These are phyloP conservation scores for Aphelocoma coerulescens DNA, from an alignment of 2,113 vertebrate species.

Conservation along the genomic window DNA sequence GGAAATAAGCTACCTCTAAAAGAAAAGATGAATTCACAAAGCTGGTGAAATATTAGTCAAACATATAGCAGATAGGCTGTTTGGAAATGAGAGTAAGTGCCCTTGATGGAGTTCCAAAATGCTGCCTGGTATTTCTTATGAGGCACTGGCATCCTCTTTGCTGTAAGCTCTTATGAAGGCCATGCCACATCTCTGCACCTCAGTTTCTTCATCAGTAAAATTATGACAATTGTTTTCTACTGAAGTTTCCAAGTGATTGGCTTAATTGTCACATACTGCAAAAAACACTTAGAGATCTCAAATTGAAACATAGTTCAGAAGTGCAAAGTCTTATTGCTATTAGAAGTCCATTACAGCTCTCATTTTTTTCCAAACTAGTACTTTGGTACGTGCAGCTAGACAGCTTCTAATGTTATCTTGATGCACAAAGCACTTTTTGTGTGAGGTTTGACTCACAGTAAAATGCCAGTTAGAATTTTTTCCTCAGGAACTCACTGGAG, in stretches of 20 bases:
- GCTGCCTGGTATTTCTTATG: background rate
- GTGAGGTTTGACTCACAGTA: slow-evolving; percentile 69
- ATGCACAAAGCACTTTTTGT: slow-evolving; percentile 72
- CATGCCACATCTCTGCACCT: background rate
- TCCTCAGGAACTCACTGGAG: slow-evolving; percentile 73
- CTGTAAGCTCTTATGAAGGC: background rate
- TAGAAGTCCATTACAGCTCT: slow-evolving; percentile 1
- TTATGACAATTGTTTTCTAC: background rate
- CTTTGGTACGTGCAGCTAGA: slow-evolving; percentile 54
- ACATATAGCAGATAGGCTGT: background rate
- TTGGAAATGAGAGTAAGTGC: background rate
- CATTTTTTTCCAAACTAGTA: slow-evolving; percentile 17
- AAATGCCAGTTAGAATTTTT: slow-evolving; percentile 75
- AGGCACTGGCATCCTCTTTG: background rate
- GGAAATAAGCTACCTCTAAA: background rate
- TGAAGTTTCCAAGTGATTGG: background rate
- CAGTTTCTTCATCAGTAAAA: background rate
- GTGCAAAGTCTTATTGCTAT: background rate
- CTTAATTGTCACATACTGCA: background rate
- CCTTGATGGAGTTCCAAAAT: background rate
- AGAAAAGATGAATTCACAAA: background rate
- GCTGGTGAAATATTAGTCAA: background rate
- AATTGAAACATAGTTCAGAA: background rate
- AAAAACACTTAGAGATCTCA: background rate
- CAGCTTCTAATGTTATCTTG: slow-evolving; percentile 63